Conservation (phyloP, 1,140 invertebrate genomes). For the Dinoponera quadriceps region DNA sequence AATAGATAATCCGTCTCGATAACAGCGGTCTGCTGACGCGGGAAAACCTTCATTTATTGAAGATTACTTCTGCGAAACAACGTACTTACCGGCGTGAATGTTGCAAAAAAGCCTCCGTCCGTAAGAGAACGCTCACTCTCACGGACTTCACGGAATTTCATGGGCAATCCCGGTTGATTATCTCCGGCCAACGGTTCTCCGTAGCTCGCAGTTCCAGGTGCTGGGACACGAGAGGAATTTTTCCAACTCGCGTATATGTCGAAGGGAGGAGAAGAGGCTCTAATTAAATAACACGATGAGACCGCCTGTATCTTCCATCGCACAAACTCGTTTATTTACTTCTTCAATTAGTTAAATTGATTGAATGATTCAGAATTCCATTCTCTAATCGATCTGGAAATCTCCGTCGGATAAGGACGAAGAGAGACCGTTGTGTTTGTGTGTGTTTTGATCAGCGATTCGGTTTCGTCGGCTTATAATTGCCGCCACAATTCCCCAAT, state of each 20-base stretch:
- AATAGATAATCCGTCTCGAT: constrained; percentile 36
- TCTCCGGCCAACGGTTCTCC: background rate
- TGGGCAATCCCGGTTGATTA: constrained; percentile 4
- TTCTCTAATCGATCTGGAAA: too few species aligned
- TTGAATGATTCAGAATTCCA: too few species aligned
- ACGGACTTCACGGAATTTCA: background rate
- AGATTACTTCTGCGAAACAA: constrained; percentile 36
- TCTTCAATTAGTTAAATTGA: too few species aligned
- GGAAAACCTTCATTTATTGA: constrained; percentile 16
- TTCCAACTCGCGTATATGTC: background rate
- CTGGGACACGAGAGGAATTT: background rate
- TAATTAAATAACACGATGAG: too few species aligned
- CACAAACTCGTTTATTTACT: too few species aligned
- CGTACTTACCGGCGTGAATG: background rate
- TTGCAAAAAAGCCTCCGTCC: background rate
- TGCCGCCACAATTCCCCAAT: constrained; percentile 67
- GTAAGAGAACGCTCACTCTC: background rate
- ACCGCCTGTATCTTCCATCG: too few species aligned
- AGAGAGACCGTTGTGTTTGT: too few species aligned
- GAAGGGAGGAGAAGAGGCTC: background rate
- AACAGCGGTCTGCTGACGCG: background rate
- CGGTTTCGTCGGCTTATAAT: constrained; percentile 43
- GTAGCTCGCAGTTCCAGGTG: background rate
- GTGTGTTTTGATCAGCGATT: constrained; percentile 33
- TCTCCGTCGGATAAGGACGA: too few species aligned